Evolutionary conservation across 2,113 vertebrate species (phyloP).

Genomic region (Amblyornis subalaris): DNA sequence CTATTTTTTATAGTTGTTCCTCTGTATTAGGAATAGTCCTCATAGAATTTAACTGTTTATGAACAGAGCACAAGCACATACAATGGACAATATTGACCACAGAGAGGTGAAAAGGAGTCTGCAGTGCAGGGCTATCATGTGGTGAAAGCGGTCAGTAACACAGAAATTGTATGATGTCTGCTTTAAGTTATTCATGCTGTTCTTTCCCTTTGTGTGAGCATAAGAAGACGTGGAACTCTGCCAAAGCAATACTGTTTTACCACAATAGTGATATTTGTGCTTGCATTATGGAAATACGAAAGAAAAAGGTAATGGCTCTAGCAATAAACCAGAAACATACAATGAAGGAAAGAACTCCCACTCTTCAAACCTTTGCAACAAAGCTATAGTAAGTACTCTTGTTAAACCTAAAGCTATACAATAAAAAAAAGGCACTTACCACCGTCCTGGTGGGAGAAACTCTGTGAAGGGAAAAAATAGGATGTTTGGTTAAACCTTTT

Average conservation of each 20-base stretch:
- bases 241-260: not conserved
- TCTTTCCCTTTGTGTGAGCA: not conserved
- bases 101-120: not conserved
- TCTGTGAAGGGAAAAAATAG: conserved; percentile 80
- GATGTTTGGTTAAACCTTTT: not conserved
- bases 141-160: not conserved
- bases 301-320: not conserved
- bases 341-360: not conserved
- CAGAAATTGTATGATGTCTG: not conserved
- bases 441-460: conserved; percentile 84
- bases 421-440: conserved; percentile 73
- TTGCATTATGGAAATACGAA: not conserved
- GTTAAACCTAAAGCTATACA: not conserved
- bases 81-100: not conserved
- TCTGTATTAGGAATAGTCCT: not conserved
- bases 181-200: not conserved
- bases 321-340: not conserved
- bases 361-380: not conserved
- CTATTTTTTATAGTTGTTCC: not conserved
- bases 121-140: not conserved
- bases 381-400: not conserved
- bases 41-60: not conserved
- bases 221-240: not conserved
- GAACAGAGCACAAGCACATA: not conserved
- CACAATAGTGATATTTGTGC: not conserved